phyloP scores from a whole-genome alignment of 2,113 vertebrate genomes.

The Manacus vitellinus region DNA sequence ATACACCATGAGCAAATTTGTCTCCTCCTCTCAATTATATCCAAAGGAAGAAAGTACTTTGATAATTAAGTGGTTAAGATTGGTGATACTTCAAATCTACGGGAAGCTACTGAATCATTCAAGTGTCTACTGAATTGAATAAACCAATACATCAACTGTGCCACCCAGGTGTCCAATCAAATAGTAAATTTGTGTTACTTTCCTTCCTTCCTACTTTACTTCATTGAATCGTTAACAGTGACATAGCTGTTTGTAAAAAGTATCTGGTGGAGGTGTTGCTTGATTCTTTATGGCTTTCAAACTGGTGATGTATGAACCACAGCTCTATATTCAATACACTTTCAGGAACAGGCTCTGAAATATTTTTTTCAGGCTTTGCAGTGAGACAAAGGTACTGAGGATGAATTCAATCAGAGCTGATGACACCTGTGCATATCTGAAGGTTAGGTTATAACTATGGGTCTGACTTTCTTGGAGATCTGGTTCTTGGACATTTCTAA shows the following conservation, averaged over 20 bases:
- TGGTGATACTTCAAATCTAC: background rate
- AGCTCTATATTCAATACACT: background rate
- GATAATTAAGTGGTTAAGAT: background rate
- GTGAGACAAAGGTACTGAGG: background rate
- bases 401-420: background rate
- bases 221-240: accelerated
- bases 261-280: background rate
- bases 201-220: background rate
- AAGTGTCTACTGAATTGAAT: background rate
- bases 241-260: background rate
- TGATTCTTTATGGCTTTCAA: background rate
- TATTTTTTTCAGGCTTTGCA: background rate
- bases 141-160: background rate
- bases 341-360: background rate
- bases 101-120: background rate
- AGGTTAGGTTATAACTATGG: background rate
- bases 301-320: background rate
- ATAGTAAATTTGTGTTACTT: background rate
- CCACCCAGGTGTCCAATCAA: background rate
- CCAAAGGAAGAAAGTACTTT: background rate
- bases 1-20: background rate
- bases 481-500: background rate
- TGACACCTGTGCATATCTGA: background rate
- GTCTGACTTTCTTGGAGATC: background rate
- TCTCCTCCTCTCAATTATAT: background rate